Conservation (phyloP, 2,797 vertebrate genomes). For the Sardinella longiceps region DNA sequence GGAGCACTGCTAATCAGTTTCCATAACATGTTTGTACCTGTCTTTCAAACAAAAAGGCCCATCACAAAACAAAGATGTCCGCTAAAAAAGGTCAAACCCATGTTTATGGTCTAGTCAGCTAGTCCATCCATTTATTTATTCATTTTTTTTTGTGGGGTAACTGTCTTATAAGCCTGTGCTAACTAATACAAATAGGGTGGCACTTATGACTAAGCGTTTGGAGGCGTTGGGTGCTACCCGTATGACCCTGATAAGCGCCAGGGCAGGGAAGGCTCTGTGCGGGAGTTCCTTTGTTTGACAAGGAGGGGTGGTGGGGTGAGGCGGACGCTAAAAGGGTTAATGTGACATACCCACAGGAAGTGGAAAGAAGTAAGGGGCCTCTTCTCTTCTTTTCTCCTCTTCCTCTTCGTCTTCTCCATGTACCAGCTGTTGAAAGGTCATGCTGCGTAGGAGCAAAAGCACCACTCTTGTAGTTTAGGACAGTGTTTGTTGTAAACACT, state of each 20-base stretch:
- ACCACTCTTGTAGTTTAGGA: constrained; percentile 19
- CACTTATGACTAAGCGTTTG: constrained; percentile 36
- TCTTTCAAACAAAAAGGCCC: background rate
- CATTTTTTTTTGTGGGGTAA: background rate
- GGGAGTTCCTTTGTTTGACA: constrained; percentile 16
- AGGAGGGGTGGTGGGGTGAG: background rate
- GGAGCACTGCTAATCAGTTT: background rate
- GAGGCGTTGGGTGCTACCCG: constrained; percentile 37
- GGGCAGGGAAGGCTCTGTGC: background rate
- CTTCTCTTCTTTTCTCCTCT: background rate
- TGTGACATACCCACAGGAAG: constrained; percentile 22
- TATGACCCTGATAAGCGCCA: background rate
- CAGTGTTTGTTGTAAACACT: constrained; percentile 17
- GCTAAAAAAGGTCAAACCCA: background rate
- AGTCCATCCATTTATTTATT: background rate
- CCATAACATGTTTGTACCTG: background rate
- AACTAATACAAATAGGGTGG: constrained; percentile 22
- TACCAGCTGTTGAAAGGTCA: constrained; percentile 48
- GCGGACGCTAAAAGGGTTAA: constrained; percentile 26
- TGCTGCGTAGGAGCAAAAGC: constrained; percentile 29
- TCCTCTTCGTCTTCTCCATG: constrained; percentile 27
- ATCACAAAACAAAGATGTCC: background rate
- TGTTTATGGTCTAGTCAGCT: background rate
- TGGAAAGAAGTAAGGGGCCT: constrained; percentile 31
- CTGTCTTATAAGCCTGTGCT: background rate